Evolutionary conservation across 1,140 invertebrate genomes (phyloP).

Genomic region (Drosophila persimilis): DNA sequence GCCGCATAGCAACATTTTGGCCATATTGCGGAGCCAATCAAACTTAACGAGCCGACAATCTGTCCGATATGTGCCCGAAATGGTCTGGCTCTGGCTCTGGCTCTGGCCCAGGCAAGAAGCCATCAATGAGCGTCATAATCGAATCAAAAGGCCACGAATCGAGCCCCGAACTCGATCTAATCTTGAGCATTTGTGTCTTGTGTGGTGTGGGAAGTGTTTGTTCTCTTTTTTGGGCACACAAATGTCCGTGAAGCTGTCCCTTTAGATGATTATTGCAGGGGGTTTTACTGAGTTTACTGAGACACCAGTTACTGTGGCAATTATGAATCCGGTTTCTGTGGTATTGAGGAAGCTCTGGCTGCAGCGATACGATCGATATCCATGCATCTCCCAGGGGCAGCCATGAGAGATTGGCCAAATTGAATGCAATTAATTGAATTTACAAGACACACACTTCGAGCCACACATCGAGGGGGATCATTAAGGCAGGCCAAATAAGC

Average conservation of each 20-base stretch:
- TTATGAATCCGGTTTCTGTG: conserved; percentile 35
- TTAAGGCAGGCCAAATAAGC: conserved; percentile 8
- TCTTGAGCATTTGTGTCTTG: too few relatives aligned
- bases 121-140: conserved; percentile 40
- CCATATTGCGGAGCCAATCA: conserved; percentile 62
- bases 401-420: conserved; percentile 6
- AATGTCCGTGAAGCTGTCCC: too few relatives aligned
- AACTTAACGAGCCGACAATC: conserved; percentile 66
- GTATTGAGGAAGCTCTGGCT: too few relatives aligned
- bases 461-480: conserved; percentile 23
- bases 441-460: conserved; percentile 30
- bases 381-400: neutral
- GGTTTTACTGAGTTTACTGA: too few relatives aligned
- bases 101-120: conserved; percentile 23
- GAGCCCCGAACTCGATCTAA: conserved; percentile 6
- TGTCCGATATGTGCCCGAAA: conserved; percentile 63
- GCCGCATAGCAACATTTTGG: conserved; percentile 55
- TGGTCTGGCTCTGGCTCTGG: conserved; percentile 23
- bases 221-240: too few relatives aligned
- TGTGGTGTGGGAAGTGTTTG: neutral
- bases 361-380: neutral
- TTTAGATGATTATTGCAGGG: too few relatives aligned
- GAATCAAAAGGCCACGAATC: conserved; percentile 19
- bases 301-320: neutral
- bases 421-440: conserved; percentile 50